phyloP scores from a whole-genome alignment of 2,113 vertebrate species.

The Microtus ochrogaster region DNA sequence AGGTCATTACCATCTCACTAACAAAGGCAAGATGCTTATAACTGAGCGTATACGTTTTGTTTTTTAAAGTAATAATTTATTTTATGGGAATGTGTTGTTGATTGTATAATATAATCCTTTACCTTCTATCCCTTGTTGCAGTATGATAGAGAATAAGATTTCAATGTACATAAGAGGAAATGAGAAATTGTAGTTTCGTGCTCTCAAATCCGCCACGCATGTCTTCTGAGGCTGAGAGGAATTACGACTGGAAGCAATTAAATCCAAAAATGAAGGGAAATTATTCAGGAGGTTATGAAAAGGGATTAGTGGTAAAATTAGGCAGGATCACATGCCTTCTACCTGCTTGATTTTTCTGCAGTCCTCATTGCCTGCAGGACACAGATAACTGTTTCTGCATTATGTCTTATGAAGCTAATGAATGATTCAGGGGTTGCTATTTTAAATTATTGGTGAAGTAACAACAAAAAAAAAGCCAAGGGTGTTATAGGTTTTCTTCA shows the following conservation, averaged over 20 bases:
- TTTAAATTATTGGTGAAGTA: neutral
- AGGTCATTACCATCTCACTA: neutral
- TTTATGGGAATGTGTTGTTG: neutral
- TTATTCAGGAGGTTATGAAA: conserved; percentile 69
- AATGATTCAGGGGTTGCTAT: neutral
- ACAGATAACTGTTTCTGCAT: conserved; percentile 42
- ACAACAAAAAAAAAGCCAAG: neutral
- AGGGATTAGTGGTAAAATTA: conserved; percentile 70
- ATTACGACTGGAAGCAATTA: conserved; percentile 16
- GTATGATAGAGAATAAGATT: neutral
- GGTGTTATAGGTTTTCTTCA: neutral
- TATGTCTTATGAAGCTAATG: neutral
- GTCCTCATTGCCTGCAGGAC: conserved; percentile 51
- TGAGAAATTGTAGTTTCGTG: neutral
- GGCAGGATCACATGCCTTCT: conserved; percentile 1
- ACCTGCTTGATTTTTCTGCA: conserved; percentile 19
- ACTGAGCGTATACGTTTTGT: neutral
- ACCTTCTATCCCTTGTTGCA: neutral
- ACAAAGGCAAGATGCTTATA: neutral
- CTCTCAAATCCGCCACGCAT: neutral
- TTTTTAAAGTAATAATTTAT: conserved; percentile 33
- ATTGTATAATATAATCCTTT: neutral
- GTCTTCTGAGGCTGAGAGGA: conserved; percentile 17
- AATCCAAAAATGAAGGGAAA: conserved; percentile 55
- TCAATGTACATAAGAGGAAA: conserved; percentile 19